phyloP scores from a whole-genome alignment of 1,140 invertebrate species.

The Drosophila willistoni region DNA sequence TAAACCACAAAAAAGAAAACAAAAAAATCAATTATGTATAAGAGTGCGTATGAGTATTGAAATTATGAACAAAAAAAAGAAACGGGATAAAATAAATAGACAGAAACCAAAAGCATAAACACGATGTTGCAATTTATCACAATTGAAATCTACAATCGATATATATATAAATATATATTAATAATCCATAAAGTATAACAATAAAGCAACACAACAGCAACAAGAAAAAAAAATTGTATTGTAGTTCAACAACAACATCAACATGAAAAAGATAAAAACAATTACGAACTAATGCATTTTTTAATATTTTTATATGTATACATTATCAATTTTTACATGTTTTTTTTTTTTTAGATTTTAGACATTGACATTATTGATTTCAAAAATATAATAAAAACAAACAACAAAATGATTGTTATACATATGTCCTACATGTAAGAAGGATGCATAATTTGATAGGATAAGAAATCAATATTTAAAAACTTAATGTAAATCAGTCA shows the following conservation, averaged over 20 bases:
- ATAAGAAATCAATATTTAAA: no score
- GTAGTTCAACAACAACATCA: constrained; percentile 65
- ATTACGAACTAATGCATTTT: constrained; percentile 81
- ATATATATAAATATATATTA: constrained; percentile 62
- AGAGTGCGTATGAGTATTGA: constrained; percentile 69
- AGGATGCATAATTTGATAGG: no score
- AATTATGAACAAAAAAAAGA: constrained; percentile 45
- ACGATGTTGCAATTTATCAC: constrained; percentile 31
- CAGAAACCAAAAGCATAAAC: constrained; percentile 18
- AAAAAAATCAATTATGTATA: constrained; percentile 61
- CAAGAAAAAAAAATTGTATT: constrained; percentile 65
- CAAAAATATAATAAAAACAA: constrained; percentile 73
- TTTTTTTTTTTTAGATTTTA: constrained; percentile 82
- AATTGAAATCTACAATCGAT: constrained; percentile 56
- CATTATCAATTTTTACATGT: constrained; percentile 83
- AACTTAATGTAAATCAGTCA: no score
- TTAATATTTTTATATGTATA: constrained; percentile 83
- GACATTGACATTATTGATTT: constrained; percentile 83
- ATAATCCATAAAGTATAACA: constrained; percentile 71
- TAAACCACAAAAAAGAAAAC: constrained; percentile 40
- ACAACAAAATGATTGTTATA: constrained; percentile 27
- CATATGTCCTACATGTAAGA: background rate
- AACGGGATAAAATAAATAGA: constrained; percentile 35
- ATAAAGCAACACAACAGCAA: constrained; percentile 53
- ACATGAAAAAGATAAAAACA: constrained; percentile 46